Percentiles rank a stretch among this genome's conserved stretches.
These are phyloP conservation scores for Eulithis testata DNA, from an alignment of 2,888 invertebrate species.

Conservation along the genomic window DNA sequence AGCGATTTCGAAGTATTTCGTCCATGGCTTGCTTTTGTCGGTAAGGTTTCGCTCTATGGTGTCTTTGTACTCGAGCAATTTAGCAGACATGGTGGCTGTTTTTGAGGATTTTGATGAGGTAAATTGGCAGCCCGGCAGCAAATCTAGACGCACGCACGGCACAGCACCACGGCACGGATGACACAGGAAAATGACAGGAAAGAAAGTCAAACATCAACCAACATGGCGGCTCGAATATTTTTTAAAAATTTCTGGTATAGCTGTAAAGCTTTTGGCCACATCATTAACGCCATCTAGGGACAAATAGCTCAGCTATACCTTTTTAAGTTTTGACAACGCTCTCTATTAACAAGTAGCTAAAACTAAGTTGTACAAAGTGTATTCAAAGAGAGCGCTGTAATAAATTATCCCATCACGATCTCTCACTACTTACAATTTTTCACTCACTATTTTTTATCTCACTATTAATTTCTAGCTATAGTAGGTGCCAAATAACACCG, in stretches of 20 bases:
- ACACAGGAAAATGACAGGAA: constrained; percentile 45
- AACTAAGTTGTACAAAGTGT: background rate
- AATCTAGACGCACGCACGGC: constrained; percentile 53
- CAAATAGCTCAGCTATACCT: background rate
- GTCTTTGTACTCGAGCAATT: constrained; percentile 82
- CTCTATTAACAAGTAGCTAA: constrained; percentile 7
- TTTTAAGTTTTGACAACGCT: background rate
- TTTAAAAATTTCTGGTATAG: background rate
- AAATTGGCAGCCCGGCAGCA: constrained; percentile 60
- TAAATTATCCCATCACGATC: background rate
- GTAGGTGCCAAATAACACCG: too few relatives aligned
- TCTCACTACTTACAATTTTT: too few relatives aligned
- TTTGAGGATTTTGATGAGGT: constrained; percentile 49
- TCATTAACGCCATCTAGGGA: constrained; percentile 5
- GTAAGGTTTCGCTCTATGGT: constrained; percentile 85
- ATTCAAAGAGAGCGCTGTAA: background rate
- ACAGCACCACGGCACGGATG: background rate
- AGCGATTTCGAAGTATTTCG: constrained; percentile 85
- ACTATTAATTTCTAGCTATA: too few relatives aligned
- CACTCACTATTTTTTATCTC: too few relatives aligned
- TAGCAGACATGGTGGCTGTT: constrained; percentile 68
- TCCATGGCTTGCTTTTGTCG: constrained; percentile 90
- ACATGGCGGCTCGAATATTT: constrained; percentile 29
- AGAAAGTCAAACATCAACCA: constrained; percentile 5
- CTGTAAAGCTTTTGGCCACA: background rate